Conservation (phyloP, 1,140 invertebrate genomes). For the Brachionus sp. region DNA sequence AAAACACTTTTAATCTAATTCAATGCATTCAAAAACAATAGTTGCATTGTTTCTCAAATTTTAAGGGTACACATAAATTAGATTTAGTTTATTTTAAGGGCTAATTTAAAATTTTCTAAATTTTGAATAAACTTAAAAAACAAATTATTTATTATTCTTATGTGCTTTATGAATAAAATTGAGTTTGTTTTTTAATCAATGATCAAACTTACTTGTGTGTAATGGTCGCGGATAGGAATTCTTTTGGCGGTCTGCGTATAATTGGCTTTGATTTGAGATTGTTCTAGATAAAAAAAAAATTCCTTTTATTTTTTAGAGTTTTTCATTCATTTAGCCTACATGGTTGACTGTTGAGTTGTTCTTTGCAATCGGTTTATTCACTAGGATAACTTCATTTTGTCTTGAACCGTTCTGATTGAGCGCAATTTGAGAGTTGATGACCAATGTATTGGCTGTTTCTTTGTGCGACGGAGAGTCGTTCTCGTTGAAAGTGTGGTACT, state of each 20-base stretch:
- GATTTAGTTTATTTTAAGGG: too few species aligned
- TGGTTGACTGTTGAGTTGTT: constrained; percentile 19
- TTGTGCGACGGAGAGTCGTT: constrained; percentile 42
- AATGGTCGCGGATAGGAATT: not conserved
- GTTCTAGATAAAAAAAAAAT: not conserved
- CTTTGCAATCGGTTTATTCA: constrained; percentile 10
- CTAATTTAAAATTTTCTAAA: too few species aligned
- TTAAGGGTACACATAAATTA: too few species aligned
- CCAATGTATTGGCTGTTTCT: not conserved
- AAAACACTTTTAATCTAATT: too few species aligned
- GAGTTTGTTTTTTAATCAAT: not conserved
- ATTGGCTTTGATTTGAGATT: not conserved
- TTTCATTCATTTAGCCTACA: not conserved
- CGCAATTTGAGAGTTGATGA: constrained; percentile 3
- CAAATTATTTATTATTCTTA: too few species aligned
- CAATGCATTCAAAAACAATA: too few species aligned
- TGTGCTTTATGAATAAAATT: too few species aligned
- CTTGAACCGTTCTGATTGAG: not conserved
- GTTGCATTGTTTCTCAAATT: too few species aligned
- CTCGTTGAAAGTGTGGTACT: constrained; percentile 42
- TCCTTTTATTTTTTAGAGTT: not conserved
- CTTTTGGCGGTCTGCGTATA: not conserved
- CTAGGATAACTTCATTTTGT: not conserved
- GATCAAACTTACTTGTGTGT: not conserved
- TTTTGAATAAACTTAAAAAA: too few species aligned